Base-by-base conservation (phyloP, 2,113 vertebrate species). In the Sminthopsis crassicaudata region DNA sequence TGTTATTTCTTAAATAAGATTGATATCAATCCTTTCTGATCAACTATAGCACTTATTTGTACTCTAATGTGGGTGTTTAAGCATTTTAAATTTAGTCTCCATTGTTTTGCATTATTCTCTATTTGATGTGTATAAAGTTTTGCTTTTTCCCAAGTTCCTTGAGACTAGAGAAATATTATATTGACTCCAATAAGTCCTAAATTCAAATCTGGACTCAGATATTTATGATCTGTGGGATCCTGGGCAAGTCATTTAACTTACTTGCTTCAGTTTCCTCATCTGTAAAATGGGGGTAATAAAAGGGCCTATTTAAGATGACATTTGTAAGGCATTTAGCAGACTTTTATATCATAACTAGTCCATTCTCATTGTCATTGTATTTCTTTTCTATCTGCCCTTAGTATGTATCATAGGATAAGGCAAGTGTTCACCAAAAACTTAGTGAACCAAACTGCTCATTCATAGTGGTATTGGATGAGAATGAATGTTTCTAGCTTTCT, bases 51-150 rank as follows among this genome's bases (percentile, higher is more conserved):
- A 67, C 3, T 67, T 67, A 67, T 11, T 36, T n/a, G 14, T 9
- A 46, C 27, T 4, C 25, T 4, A 48, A 0, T 4, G 46, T 51
- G 36, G 6, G 53, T 30, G 50, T 84, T 84, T 42, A 52, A 25
- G 36, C 42, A 0, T 53, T n/a, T 53, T 46, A n/a, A 55, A 54
- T 25, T 84, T 46, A 90, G 19, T 11, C 30, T 1, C 0, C 10
- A 4, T 1, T 1, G 0, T 46, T 2, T 48, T 14, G 7, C 2
- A 9, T 0, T 10, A 55, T 91, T 46, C 16, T 46, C 36, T 92
- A 46, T 25, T 46, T 10, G 2, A 3, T 88, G 42, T 0, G 0
- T 8, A 16, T 27, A 53, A 51, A 46, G 76, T 4, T 16, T 2
- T 14, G 2, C 42, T 19, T 84, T 0, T 0, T 19, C 36, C 3